A percentile compares a stretch with the other conserved stretches of the same genome.
Conservation (phyloP, 2,113 vertebrate genomes). For the Campylomormyrus tamandua region DNA sequence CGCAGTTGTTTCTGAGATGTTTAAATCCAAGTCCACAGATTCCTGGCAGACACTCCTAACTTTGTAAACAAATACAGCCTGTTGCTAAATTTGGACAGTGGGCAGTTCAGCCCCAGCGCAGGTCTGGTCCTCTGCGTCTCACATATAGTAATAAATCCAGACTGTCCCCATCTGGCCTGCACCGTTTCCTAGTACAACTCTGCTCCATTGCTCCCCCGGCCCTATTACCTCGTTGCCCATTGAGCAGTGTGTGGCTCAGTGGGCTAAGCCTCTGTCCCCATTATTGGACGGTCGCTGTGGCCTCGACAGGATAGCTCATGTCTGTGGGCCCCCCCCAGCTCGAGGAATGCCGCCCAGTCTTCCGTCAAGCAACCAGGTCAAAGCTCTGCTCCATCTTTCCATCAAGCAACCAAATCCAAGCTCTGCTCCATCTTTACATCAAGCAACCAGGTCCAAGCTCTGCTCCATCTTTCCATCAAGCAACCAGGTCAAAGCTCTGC, state of each 20-base stretch:
- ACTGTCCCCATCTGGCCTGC: not conserved
- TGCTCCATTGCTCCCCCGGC: not conserved
- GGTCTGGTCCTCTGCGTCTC: not conserved
- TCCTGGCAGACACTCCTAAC: not conserved
- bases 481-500: not conserved
- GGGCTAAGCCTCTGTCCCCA: not conserved
- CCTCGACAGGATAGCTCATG: not conserved
- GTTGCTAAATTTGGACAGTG: not conserved
- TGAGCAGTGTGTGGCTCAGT: not conserved
- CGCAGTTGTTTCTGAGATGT: conserved; percentile 2
- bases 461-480: not conserved
- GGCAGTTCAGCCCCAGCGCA: not conserved
- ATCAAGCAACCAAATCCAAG: not conserved
- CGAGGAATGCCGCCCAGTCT: not conserved
- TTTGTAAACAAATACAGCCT: conserved; percentile 4
- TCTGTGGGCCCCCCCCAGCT: not conserved
- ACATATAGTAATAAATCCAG: not conserved
- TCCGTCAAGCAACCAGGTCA: not conserved
- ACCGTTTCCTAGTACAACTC: not conserved
- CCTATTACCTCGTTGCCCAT: not conserved
- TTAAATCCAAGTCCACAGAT: conserved; percentile 6
- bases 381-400: not conserved
- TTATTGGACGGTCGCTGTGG: not conserved
- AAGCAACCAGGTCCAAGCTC: not conserved
- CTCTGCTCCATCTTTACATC: not conserved